Percentiles rank a stretch among this genome's conserved stretches.
Conservation (phyloP, 2,888 invertebrate species). For the Melipona bicolor region DNA sequence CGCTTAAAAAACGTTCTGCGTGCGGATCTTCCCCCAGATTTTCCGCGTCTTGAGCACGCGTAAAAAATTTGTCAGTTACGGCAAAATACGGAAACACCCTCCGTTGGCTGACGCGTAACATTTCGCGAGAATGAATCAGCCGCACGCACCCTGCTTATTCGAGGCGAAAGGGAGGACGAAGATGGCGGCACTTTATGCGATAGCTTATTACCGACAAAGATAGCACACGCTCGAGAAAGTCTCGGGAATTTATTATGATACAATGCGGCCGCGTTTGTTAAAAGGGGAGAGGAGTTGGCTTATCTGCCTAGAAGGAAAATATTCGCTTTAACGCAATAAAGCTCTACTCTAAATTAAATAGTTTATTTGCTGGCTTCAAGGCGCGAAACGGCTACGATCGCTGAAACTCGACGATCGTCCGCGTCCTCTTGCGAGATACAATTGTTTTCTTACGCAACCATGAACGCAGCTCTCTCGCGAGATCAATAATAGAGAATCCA, state of each 20-base stretch:
- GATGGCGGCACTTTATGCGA: neutral
- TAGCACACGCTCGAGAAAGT: neutral
- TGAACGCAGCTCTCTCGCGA: neutral
- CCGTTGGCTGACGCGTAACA: neutral
- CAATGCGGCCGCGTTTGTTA: neutral
- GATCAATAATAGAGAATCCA: neutral
- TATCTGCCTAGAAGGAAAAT: neutral
- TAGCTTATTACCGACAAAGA: constrained; percentile 20
- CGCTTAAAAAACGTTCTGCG: constrained; percentile 9
- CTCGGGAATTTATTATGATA: neutral
- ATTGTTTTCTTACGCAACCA: neutral
- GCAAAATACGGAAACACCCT: neutral
- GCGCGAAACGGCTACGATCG: neutral
- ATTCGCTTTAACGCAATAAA: neutral
- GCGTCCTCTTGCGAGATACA: neutral
- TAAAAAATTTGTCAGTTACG: constrained; percentile 26
- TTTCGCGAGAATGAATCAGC: neutral
- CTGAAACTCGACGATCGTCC: neutral
- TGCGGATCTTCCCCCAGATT: constrained; percentile 7
- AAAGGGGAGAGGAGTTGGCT: neutral
- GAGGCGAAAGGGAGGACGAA: neutral
- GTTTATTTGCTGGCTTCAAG: neutral
- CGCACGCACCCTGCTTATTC: neutral
- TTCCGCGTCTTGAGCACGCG: constrained; percentile 12
- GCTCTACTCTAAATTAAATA: neutral